These are phyloP conservation scores for Papilio aristodemus DNA, from an alignment of 1,140 invertebrate species.

Conservation along the genomic window DNA sequence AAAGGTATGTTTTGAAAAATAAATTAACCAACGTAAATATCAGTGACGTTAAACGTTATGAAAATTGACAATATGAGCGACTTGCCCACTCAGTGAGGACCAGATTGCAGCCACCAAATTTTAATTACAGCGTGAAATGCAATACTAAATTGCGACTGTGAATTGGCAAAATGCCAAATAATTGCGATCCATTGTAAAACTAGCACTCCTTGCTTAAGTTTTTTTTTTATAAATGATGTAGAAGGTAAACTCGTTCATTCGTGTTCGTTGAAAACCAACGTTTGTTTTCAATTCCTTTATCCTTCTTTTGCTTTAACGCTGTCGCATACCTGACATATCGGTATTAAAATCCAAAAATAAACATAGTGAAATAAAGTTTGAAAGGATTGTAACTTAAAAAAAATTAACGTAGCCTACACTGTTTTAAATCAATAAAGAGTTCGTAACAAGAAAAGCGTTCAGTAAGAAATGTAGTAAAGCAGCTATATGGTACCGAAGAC, in stretches of 20 bases:
- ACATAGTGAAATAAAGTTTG: no score
- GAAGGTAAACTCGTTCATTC: background rate
- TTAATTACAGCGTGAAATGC: slow-evolving; percentile 25
- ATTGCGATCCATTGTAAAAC: slow-evolving; percentile 8
- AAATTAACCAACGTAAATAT: background rate
- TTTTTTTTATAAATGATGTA: slow-evolving; percentile 8
- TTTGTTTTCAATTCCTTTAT: background rate
- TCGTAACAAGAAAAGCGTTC: no score
- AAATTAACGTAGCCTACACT: no score
- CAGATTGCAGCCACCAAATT: slow-evolving; percentile 4
- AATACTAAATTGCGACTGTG: background rate
- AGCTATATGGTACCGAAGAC: no score
- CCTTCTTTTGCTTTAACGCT: no score
- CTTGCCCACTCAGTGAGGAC: background rate
- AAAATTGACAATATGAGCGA: slow-evolving; percentile 9
- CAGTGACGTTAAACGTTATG: background rate
- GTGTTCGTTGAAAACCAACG: background rate
- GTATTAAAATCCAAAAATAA: no score
- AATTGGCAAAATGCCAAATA: slow-evolving; percentile 18
- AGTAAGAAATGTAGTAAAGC: no score
- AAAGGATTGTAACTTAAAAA: no score
- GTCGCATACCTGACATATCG: no score
- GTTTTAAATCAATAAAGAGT: no score
- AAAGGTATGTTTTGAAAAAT: background rate
- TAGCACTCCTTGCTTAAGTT: background rate